Base-by-base conservation (phyloP, 2,888 invertebrate species). In the Biston stratarius region DNA sequence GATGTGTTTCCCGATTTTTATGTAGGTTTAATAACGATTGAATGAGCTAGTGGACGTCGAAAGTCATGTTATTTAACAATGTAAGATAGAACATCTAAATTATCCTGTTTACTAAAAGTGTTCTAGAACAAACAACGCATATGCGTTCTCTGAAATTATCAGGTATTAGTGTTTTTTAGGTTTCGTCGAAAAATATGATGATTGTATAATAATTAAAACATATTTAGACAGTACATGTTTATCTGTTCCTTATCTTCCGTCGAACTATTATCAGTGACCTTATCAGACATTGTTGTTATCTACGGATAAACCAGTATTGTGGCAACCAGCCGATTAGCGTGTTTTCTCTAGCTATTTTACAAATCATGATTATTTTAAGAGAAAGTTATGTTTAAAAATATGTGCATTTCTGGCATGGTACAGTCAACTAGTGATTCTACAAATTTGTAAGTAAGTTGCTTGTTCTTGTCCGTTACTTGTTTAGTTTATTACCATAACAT, bases 251-350 rank as follows among this genome's bases (percentile, higher is more conserved):
- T 58, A 58, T 58, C 58, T 48, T 15, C 11, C 11, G 15, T 58
- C 14, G 38, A 24, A 38, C 12, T 48, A 11, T 15, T 58, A 58
- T 58, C 58, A 58, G 24, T 38, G 12, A 15, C 14, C 14, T 38
- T 58, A 48, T 58, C 48, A 15, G 15, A 34, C 7, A 38, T 10
- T 40, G 15, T n/a, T 38, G 6, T 24, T 15, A 38, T 34, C 34
- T 5, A 15, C 49, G 3, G 48, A 58, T 58, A 58, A 38, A 24
- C 38, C 48, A 58, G 58, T 58, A 48, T 48, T 48, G 36, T 24
- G 24, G 24, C 47, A 48, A 24, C 36, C 38, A 38, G 38, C 36
- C 11, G 38, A 12, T 12, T 12, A 24, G 7, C 1, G 38, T 15
- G 38, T 58, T 12, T 58, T 0, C 12, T 24, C 0, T 44, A 7